A percentile compares a stretch with the other conserved stretches of the same genome.
Evolutionary conservation across 2,113 vertebrate species (phyloP).

Genomic region (Chloropsis hardwickii): DNA sequence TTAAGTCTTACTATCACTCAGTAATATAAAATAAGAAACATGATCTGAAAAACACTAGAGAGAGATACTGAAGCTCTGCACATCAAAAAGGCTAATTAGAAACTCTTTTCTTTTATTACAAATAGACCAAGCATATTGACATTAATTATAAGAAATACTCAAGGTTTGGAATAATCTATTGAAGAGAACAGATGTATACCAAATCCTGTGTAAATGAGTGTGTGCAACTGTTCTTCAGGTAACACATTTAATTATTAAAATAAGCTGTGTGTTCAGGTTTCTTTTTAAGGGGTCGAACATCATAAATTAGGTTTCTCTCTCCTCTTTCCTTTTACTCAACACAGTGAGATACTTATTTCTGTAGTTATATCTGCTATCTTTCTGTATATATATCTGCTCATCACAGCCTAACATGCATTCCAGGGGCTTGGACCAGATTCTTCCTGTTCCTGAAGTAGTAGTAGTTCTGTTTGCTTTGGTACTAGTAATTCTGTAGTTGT

Average conservation of each 20-base stretch:
- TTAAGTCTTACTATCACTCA: background rate
- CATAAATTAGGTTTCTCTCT: background rate
- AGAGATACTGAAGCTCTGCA: conserved; percentile 1
- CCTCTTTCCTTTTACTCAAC: background rate
- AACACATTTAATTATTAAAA: conserved; percentile 7
- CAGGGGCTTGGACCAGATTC: background rate
- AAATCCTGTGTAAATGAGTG: conserved; percentile 4
- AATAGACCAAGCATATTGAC: conserved; percentile 22
- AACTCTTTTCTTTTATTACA: conserved; percentile 12
- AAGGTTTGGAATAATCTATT: conserved; percentile 10
- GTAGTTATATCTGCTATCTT: background rate
- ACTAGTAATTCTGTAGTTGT: background rate
- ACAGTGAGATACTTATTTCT: background rate
- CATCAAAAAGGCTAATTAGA: conserved; percentile 26
- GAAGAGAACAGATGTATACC: conserved; percentile 27
- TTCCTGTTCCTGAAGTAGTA: background rate
- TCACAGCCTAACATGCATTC: background rate
- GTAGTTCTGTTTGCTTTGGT: background rate
- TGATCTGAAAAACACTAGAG: background rate
- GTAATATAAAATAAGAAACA: background rate
- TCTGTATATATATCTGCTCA: background rate
- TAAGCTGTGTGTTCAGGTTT: background rate
- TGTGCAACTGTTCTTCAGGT: conserved; percentile 12
- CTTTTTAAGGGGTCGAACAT: background rate
- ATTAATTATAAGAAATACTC: conserved; percentile 29